phyloP scores from a whole-genome alignment of 2,888 invertebrate genomes.

The Boloria euphrosyne region DNA sequence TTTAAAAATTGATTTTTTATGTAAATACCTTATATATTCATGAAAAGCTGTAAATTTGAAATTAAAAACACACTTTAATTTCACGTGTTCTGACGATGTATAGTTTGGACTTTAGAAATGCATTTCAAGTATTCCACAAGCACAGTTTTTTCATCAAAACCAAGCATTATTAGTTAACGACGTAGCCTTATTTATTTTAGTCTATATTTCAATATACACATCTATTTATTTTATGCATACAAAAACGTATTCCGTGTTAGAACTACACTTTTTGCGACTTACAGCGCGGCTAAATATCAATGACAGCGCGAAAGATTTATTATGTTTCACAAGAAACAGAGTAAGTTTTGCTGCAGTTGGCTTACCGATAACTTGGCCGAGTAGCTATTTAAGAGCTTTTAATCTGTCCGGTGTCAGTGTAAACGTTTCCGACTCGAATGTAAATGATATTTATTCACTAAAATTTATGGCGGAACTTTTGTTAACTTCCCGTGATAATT shows the following conservation, averaged over 20 bases:
- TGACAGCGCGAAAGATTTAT: slow-evolving; percentile 79
- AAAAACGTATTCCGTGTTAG: slow-evolving; percentile 21
- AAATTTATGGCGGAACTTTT: slow-evolving; percentile 45
- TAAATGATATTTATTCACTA: slow-evolving; percentile 48
- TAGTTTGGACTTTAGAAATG: too few relatives aligned
- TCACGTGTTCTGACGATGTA: too few relatives aligned
- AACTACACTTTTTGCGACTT: slow-evolving; percentile 49
- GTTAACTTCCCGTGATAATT: slow-evolving; percentile 36
- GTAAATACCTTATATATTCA: too few relatives aligned
- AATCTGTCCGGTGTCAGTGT: slow-evolving; percentile 57
- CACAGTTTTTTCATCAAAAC: too few relatives aligned
- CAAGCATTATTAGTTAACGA: background rate
- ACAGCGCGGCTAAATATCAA: slow-evolving; percentile 72
- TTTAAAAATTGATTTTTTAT: too few relatives aligned
- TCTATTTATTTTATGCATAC: background rate
- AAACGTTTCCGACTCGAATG: slow-evolving; percentile 48
- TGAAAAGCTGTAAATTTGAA: too few relatives aligned
- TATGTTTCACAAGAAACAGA: slow-evolving; percentile 67
- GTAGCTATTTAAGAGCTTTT: slow-evolving; percentile 64
- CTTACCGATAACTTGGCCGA: slow-evolving; percentile 65
- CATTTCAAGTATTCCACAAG: too few relatives aligned
- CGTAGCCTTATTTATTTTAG: background rate
- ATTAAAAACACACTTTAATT: too few relatives aligned
- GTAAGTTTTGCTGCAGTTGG: slow-evolving; percentile 68
- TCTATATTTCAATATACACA: background rate